phyloP scores from a whole-genome alignment of 2,113 vertebrate species.

The Hippocampus guttulatus region DNA sequence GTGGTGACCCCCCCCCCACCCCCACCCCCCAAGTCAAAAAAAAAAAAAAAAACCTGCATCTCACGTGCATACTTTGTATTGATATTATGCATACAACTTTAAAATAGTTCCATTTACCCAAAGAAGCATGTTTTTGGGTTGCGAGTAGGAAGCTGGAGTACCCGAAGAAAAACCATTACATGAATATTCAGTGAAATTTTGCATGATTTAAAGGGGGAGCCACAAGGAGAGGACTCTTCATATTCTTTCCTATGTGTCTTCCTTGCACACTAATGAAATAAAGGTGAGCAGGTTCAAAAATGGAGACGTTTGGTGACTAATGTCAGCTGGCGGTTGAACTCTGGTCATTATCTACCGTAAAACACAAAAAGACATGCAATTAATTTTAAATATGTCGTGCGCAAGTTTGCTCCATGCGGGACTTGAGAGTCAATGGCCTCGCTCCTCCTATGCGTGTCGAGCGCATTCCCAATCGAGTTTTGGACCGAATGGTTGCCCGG shows the following conservation, averaged over 20 bases:
- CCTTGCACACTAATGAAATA: conserved; percentile 16
- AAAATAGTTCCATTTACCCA: too few relatives aligned
- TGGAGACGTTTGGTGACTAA: conserved; percentile 41
- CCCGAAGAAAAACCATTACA: too few relatives aligned
- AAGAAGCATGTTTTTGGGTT: too few relatives aligned
- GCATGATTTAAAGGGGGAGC: too few relatives aligned
- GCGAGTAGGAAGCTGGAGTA: too few relatives aligned
- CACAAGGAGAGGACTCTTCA: not conserved
- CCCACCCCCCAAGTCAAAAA: too few relatives aligned
- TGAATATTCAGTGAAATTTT: too few relatives aligned
- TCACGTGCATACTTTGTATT: too few relatives aligned
- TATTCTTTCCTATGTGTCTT: not conserved
- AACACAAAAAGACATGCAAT: conserved; percentile 41
- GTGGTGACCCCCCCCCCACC: too few relatives aligned
- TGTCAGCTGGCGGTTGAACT: conserved; percentile 31
- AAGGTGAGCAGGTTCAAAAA: conserved; percentile 33
- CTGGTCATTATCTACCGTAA: conserved; percentile 35
- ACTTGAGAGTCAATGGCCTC: conserved; percentile 5
- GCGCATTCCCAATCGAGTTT: conserved; percentile 7
- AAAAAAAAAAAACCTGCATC: too few relatives aligned
- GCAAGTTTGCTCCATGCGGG: conserved; percentile 28
- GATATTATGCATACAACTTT: too few relatives aligned
- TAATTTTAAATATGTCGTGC: conserved; percentile 35
- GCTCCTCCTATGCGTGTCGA: not conserved
- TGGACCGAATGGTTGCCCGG: conserved; percentile 3